A percentile compares a stretch with the other conserved stretches of the same genome.
Evolutionary conservation across 2,888 invertebrate species (phyloP).

Genomic region (Noctua janthe): DNA sequence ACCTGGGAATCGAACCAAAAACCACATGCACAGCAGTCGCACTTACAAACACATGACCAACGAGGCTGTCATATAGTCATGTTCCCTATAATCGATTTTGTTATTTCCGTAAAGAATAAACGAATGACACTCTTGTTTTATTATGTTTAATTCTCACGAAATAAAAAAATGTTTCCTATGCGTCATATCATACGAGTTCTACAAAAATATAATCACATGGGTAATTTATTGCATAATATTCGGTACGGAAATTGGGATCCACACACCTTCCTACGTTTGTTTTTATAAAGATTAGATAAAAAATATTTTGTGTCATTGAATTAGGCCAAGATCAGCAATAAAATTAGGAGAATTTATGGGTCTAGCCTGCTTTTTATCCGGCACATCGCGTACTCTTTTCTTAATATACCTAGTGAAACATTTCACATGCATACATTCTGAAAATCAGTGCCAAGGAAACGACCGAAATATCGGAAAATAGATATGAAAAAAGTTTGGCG

Average conservation of each 20-base stretch:
- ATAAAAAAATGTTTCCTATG: constrained; percentile 23
- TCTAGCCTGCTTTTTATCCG: constrained; percentile 14
- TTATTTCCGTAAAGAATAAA: constrained; percentile 38
- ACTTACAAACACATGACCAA: neutral
- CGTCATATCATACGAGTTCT: constrained; percentile 17
- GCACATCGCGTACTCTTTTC: constrained; percentile 3
- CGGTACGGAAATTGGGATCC: neutral
- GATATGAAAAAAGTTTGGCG: constrained; percentile 10
- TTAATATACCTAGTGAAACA: constrained; percentile 6
- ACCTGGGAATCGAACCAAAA: neutral
- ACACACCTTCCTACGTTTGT: neutral
- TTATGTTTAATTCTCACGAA: constrained; percentile 19
- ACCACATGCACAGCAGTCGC: neutral
- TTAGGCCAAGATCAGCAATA: constrained; percentile 33
- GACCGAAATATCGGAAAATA: constrained; percentile 31
- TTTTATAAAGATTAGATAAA: constrained; percentile 1
- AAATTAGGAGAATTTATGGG: constrained; percentile 33
- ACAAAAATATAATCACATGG: neutral
- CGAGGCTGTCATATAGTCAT: neutral
- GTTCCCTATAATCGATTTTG: constrained; percentile 6
- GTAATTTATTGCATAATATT: constrained; percentile 31
- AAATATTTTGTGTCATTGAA: neutral
- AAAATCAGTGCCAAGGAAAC: constrained; percentile 60
- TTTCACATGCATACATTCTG: constrained; percentile 22
- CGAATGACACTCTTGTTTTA: constrained; percentile 41